phyloP scores from a whole-genome alignment of 2,797 vertebrate species.

The Cichlasoma orientale region DNA sequence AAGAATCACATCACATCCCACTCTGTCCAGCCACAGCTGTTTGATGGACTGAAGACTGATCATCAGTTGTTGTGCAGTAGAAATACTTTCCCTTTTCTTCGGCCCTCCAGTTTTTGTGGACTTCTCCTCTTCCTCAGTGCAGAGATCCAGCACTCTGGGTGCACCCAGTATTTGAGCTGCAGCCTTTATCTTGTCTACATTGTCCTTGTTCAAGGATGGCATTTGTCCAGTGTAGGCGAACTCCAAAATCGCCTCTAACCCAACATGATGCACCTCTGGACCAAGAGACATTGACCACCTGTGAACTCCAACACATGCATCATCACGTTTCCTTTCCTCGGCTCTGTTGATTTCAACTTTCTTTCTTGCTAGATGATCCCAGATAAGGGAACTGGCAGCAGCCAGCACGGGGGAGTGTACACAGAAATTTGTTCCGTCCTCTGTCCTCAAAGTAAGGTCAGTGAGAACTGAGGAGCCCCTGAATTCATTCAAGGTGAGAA shows the following conservation, averaged over 20 bases:
- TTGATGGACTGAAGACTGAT: slow-evolving; percentile 64
- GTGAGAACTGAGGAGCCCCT: slow-evolving; percentile 67
- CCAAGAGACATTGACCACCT: slow-evolving; percentile 36
- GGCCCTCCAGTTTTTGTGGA: background rate
- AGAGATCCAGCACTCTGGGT: slow-evolving; percentile 67
- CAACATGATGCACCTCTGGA: slow-evolving; percentile 54
- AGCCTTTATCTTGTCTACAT: slow-evolving; percentile 44
- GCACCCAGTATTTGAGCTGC: slow-evolving; percentile 66
- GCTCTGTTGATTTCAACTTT: background rate
- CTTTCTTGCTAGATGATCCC: slow-evolving; percentile 22
- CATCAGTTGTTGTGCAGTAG: slow-evolving; percentile 54
- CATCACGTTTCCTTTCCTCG: background rate
- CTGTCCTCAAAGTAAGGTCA: slow-evolving; percentile 71
- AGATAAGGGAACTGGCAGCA: slow-evolving; percentile 70
- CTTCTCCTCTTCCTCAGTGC: slow-evolving; percentile 30
- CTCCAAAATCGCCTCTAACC: slow-evolving; percentile 74
- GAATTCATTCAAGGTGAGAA: slow-evolving; percentile 63
- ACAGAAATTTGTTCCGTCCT: slow-evolving; percentile 31
- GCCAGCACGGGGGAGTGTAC: slow-evolving; percentile 77
- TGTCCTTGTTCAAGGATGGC: slow-evolving; percentile 36
- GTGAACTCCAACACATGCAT: background rate
- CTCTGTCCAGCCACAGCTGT: slow-evolving; percentile 66
- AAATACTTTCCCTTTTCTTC: slow-evolving; percentile 12
- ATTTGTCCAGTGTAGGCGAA: slow-evolving; percentile 81
- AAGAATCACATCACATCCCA: slow-evolving; percentile 78